Base-by-base conservation (phyloP, 2,888 invertebrate species). In the Tinea semifulvella region DNA sequence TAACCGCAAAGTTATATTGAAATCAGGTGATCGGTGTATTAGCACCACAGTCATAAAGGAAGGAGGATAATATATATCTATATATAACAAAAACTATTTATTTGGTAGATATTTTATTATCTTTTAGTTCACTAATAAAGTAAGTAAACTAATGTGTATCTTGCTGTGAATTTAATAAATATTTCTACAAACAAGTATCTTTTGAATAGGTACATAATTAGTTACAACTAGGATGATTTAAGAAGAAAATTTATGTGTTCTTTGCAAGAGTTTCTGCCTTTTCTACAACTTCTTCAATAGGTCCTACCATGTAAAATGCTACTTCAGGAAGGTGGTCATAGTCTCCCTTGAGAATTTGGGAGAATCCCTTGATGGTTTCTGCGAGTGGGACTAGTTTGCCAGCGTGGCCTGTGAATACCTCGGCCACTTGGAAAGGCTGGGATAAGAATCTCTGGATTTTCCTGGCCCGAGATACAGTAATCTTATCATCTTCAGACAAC, bases 261-360 rank as follows among this genome's bases (percentile, higher is more conserved):
- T 87, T 84, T 47, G 88, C 87, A 55, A 94, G 74, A 51, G 87
- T 86, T 60, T 94, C 92, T 47, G 94, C 94, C 76, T 95, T 95
- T 50, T 86, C 85, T 42, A 87, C 83, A 43, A 94, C 94, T 76
- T 95, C 95, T 63, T 94, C 93, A 60, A 96, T 92, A 48, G 90
- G 90, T 53, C 96, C 96, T 50, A 96, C 94, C 96, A 96, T 96
- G 84, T 95, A 96, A 84, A 96, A 96, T 49, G 96, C 96, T 53
- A 93, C 85, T 76, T 94, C 94, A 16, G 96, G 96, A 56, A 96
- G 76, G 69, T 96, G 92, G 72, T 96, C 96, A 63, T 90, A 86
- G 61, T 96, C 93, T 60, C 95, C 93, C 52, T 68, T 80, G 53
- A 95, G 82, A 61, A 95, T 93, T 68, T 88, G 85, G 58, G 91